Evolutionary conservation across 2,888 invertebrate species (phyloP).

Genomic region (Tetragonula carbonaria): DNA sequence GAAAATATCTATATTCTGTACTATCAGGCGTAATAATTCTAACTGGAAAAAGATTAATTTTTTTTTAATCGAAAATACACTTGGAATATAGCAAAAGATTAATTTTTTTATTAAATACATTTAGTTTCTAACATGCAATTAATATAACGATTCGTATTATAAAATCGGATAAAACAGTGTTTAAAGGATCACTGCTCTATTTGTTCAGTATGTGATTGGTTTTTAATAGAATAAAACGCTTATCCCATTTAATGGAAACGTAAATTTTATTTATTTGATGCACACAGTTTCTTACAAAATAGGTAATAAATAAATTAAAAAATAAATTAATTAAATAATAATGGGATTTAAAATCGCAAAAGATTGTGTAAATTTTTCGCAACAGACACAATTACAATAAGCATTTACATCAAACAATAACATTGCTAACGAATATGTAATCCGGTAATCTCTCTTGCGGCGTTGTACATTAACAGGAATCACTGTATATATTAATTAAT

Average conservation of each 20-base stretch:
- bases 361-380: not conserved
- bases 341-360: not conserved
- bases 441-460: not conserved
- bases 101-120: not conserved
- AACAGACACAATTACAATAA: too few relatives aligned
- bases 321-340: not conserved
- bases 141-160: not conserved
- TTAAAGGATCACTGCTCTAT: not conserved
- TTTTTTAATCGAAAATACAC: not conserved
- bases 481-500: not conserved
- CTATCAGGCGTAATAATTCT: constrained; percentile 72
- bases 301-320: not conserved
- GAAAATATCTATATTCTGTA: constrained; percentile 73
- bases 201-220: not conserved
- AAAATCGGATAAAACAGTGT: not conserved
- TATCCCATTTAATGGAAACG: not conserved
- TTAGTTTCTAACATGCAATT: not conserved
- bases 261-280: not conserved
- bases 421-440: not conserved
- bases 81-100: not conserved
- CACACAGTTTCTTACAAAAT: not conserved
- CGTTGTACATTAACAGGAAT: not conserved
- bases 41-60: constrained; percentile 60
- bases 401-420: too few relatives aligned
- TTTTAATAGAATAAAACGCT: not conserved